Percentiles rank a stretch among this genome's conserved stretches.
Evolutionary conservation across 2,797 vertebrate species (phyloP).

Genomic region (Rousettus madagascariensis): DNA sequence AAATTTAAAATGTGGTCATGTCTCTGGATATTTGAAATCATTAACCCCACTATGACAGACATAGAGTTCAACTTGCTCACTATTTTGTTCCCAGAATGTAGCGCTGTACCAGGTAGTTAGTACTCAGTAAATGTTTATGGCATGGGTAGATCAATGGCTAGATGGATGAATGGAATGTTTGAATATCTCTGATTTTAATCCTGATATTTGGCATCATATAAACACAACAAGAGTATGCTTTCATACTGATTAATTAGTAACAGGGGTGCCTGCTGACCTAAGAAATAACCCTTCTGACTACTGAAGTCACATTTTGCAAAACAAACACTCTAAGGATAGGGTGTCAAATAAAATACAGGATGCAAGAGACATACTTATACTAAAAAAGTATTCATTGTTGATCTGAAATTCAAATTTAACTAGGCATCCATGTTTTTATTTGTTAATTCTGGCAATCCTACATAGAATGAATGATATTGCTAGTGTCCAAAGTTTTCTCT

Average conservation of each 20-base stretch:
- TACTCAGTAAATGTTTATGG: not conserved
- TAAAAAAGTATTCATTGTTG: constrained; percentile 2
- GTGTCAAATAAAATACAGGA: not conserved
- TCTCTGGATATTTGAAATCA: not conserved
- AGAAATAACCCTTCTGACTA: not conserved
- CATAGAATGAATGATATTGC: not conserved
- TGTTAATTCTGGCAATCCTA: not conserved
- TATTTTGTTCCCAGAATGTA: not conserved
- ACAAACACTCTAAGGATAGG: not conserved
- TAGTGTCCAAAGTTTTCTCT: not conserved
- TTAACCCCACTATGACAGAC: not conserved
- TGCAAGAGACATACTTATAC: not conserved
- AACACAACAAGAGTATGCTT: not conserved
- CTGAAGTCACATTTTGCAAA: not conserved
- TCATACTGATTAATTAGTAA: not conserved
- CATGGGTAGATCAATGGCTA: not conserved
- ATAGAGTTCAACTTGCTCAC: not conserved
- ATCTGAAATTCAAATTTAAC: constrained; percentile 9
- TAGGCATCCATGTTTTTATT: not conserved
- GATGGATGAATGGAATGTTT: not conserved
- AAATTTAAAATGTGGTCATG: not conserved
- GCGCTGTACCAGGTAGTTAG: not conserved
- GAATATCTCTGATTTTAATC: not conserved
- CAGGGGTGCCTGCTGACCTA: not conserved
- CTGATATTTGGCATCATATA: not conserved